A percentile compares a stretch with the other conserved stretches of the same genome.
Conservation (phyloP, 2,113 vertebrate genomes). For the Anolis carolinensis region DNA sequence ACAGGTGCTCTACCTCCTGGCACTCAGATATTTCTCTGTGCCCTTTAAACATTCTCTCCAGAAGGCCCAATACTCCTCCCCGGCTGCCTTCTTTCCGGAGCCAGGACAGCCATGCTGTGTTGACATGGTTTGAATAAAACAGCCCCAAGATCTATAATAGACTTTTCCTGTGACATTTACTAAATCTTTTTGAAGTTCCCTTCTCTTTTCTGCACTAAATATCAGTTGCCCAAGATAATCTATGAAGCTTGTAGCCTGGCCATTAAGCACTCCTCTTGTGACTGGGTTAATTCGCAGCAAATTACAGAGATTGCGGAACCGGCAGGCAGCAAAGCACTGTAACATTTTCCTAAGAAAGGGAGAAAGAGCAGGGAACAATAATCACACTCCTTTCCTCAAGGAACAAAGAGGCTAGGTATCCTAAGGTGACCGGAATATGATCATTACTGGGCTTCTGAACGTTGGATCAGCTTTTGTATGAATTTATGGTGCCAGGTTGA, state of each 20-base stretch:
- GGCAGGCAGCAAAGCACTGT: constrained; percentile 54
- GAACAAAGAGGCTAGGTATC: constrained; percentile 25
- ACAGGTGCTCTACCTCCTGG: neutral
- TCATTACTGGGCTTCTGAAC: constrained; percentile 39
- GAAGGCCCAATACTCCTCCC: neutral
- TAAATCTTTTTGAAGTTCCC: constrained; percentile 62
- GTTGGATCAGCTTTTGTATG: neutral
- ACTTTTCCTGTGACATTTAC: constrained; percentile 64
- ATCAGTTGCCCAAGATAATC: constrained; percentile 71
- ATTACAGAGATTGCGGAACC: constrained; percentile 68
- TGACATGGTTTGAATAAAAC: neutral
- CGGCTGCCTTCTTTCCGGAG: constrained; percentile 23
- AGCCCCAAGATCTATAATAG: constrained; percentile 50
- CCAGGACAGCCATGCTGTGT: constrained; percentile 24
- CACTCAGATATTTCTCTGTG: neutral
- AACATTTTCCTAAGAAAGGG: constrained; percentile 49
- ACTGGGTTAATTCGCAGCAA: constrained; percentile 72
- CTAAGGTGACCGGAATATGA: constrained; percentile 16
- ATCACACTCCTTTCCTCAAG: constrained; percentile 43
- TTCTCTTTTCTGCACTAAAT: constrained; percentile 60
- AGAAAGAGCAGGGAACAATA: constrained; percentile 58
- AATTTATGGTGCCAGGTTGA: constrained; percentile 15
- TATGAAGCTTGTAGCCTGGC: constrained; percentile 57
- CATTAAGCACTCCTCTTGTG: constrained; percentile 72
- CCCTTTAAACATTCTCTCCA: constrained; percentile 18